These are phyloP conservation scores for Procavia capensis DNA, from an alignment of 2,113 vertebrate genomes.

Conservation along the genomic window DNA sequence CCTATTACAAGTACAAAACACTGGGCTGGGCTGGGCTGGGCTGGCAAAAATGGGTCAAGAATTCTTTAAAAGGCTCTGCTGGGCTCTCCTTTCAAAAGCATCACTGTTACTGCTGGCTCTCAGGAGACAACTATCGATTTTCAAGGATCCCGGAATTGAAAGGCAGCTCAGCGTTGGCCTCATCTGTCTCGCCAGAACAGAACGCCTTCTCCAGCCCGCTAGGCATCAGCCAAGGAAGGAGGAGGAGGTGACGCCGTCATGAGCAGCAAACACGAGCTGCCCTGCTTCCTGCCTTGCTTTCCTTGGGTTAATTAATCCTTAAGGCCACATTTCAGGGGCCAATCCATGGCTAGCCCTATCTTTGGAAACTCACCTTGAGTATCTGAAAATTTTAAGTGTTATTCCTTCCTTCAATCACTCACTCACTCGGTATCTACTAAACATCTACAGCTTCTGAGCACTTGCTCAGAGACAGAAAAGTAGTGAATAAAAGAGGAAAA, in stretches of 20 bases:
- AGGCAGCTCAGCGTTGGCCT: neutral
- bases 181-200: neutral
- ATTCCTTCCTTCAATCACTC: neutral
- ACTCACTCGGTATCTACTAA: neutral
- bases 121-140: neutral
- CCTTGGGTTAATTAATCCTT: neutral
- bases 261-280: neutral
- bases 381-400: neutral
- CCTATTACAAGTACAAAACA: slow-evolving; percentile 43
- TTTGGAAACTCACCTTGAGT: neutral
- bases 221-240: rapidly evolving
- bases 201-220: neutral
- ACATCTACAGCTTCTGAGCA: neutral
- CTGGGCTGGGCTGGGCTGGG: neutral
- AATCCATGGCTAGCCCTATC: neutral
- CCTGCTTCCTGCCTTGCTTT: neutral
- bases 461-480: rapidly evolving
- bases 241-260: no score
- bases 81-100: slow-evolving; percentile 27
- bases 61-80: slow-evolving; percentile 44
- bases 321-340: rapidly evolving
- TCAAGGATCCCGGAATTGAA: neutral
- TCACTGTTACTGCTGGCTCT: neutral
- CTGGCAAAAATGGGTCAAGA: slow-evolving; percentile 55
- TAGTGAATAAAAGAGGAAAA: rapidly evolving